Conservation (phyloP, 2,113 vertebrate genomes). For the Pardalotus punctatus region DNA sequence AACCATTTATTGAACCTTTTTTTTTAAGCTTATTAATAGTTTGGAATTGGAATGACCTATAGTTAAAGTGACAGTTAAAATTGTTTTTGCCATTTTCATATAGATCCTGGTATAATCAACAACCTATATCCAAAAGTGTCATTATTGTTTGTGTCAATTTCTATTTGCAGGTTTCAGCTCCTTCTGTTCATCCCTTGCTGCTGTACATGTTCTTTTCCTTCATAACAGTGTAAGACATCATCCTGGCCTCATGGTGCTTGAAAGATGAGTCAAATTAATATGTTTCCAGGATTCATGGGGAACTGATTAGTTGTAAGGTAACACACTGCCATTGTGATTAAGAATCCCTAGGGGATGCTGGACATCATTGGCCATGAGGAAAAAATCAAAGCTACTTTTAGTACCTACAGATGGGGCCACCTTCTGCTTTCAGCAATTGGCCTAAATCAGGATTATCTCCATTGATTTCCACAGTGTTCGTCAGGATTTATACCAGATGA, state of each 20-base stretch:
- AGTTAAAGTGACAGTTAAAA: neutral
- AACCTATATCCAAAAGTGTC: neutral
- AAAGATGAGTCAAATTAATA: conserved; percentile 64
- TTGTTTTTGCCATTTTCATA: neutral
- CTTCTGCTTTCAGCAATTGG: conserved; percentile 65
- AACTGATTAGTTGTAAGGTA: conserved; percentile 64
- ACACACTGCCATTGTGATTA: conserved; percentile 55
- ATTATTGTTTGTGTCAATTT: neutral
- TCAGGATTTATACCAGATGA: conserved; percentile 47
- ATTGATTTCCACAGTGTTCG: conserved; percentile 45
- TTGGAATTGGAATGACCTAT: neutral
- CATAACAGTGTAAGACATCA: neutral
- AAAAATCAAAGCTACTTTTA: conserved; percentile 70
- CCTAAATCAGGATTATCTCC: conserved; percentile 61
- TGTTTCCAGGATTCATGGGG: conserved; percentile 53
- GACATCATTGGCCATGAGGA: conserved; percentile 62
- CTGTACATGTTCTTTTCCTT: neutral
- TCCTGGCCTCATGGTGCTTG: conserved; percentile 34
- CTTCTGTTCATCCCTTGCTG: neutral
- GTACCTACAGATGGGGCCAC: conserved; percentile 65
- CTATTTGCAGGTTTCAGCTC: neutral
- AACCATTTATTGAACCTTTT: neutral
- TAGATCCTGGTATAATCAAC: neutral
- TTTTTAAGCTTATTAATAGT: neutral
- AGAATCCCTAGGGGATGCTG: conserved; percentile 61